A percentile compares a stretch with the other conserved stretches of the same genome.
Conservation (phyloP, 1,140 invertebrate genomes). For the Eupristina koningsbergeri region DNA sequence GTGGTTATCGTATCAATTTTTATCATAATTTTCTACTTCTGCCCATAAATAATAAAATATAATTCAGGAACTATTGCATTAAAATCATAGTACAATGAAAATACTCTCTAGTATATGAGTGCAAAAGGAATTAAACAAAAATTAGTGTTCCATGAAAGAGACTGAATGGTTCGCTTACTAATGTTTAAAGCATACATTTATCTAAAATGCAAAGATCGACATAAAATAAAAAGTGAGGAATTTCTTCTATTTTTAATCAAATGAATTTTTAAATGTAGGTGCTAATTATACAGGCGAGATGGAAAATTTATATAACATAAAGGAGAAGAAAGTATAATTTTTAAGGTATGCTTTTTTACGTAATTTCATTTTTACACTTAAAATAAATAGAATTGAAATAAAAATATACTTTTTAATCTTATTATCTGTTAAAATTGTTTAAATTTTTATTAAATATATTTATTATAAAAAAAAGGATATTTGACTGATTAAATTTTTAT, state of each 20-base stretch:
- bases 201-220: background rate
- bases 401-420: background rate
- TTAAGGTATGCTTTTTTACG: background rate
- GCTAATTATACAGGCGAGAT: background rate
- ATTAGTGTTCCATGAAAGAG: slow-evolving; percentile 9
- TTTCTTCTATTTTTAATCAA: background rate
- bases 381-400: background rate
- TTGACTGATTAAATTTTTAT: no score
- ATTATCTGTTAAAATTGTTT: no score
- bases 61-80: background rate
- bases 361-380: background rate
- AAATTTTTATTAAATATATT: no score
- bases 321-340: background rate
- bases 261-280: background rate
- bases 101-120: background rate
- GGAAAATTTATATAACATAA: background rate
- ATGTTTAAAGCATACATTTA: background rate
- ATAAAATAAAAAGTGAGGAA: background rate
- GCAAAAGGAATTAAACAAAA: background rate
- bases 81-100: slow-evolving; percentile 19
- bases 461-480: no score
- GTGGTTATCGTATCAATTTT: background rate
- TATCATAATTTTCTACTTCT: slow-evolving; percentile 8
- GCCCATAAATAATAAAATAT: background rate
- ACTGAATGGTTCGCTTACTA: no score